A percentile compares a stretch with the other conserved stretches of the same genome.
Evolutionary conservation across 2,113 vertebrate species (phyloP).

Genomic region (Daubentonia madagascariensis): DNA sequence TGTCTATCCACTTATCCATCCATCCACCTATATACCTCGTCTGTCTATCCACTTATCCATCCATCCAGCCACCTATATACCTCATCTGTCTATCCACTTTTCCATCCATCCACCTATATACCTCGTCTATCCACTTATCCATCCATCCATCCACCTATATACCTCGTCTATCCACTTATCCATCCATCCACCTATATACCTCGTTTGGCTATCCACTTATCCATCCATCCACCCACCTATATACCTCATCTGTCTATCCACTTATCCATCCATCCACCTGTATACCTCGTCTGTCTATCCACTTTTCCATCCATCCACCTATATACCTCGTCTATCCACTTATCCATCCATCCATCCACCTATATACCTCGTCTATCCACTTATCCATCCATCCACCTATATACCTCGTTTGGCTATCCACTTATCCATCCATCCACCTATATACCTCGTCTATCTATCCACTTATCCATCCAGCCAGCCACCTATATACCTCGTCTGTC

Average conservation of each 20-base stretch:
- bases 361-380: no score
- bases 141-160: no score
- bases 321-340: no score
- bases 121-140: not conserved
- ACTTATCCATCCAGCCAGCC: not conserved
- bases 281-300: not conserved
- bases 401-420: no score
- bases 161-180: no score
- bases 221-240: fast-evolving
- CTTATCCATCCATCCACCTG: not conserved
- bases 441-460: not conserved
- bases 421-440: not conserved
- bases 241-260: no score
- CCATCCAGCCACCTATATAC: fast-evolving
- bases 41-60: not conserved
- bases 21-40: fast-evolving
- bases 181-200: fast-evolving
- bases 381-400: no score
- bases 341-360: not conserved
- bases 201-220: no score
- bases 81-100: not conserved
- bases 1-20: not conserved
- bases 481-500: no score
- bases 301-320: not conserved
- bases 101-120: not conserved